Evolutionary conservation across 1,140 invertebrate genomes (phyloP), one percentile per base, ranked within the genome.

Genomic region (Linepithema humile): DNA sequence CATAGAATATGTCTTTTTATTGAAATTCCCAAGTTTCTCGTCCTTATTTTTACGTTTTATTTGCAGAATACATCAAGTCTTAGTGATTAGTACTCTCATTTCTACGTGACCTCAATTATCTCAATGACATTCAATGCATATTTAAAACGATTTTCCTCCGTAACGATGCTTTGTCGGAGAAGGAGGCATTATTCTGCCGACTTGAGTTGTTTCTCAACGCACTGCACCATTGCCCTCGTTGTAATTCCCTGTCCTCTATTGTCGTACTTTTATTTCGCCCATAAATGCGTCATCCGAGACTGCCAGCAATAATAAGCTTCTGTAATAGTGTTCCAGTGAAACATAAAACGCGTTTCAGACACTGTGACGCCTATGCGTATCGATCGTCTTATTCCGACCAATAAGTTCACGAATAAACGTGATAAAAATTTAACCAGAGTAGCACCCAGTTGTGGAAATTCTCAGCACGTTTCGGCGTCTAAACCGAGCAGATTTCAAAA

Each of bases 401-500:
- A 83, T 73, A 87, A 84, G 59, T 88, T 88, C 53, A 32, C 35
- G 57, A 83, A 12, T 82, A 84, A 83, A 73, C 72, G 80, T 84
- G 85, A 78, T 84, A 88, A 84, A 87, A 87, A 87, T 87, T 87
- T 87, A 50, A 86, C 64, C 64, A 43, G 32, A 15, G 12, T 9
- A 12, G 29, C 48, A n/a, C 2, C n/a, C 26, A 10, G 15, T 26
- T 23, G 26, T 69, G 32, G 40, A 17, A 57, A 87, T 87, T 82
- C 85, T 53, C 43, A 65, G 59, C 85, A 87, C 86, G 85, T 87
- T n/a, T 69, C 20, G 62, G 17, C 38, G 43, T 26, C 43, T 83
- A 67, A 73, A 73, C 57, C 64, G 50, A 86, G 77, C 85, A 82
- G 82, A 88, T 88, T 87, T 88, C 72, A 72, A 87, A 84, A 87